Conservation (phyloP, 2,113 vertebrate genomes). For the Podilymbus podiceps region DNA sequence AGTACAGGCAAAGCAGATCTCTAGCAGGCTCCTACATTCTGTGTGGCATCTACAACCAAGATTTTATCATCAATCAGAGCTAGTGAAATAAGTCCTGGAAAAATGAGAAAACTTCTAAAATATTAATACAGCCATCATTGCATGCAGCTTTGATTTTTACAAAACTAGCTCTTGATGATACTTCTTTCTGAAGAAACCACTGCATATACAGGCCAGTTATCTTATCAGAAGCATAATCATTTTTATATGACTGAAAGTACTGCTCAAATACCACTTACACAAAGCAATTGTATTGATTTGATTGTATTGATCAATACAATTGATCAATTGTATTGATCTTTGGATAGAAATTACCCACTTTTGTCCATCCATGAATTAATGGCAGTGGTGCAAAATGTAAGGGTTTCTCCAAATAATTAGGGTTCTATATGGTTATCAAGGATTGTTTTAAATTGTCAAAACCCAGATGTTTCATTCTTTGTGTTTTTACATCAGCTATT, state of each 20-base stretch:
- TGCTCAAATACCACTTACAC: neutral
- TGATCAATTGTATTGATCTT: neutral
- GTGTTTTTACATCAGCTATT: neutral
- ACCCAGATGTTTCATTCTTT: neutral
- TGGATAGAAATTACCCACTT: neutral
- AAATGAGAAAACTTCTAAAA: slow-evolving; percentile 43
- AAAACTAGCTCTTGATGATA: neutral
- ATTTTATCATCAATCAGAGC: neutral
- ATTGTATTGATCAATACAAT: too few species aligned
- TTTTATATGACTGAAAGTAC: neutral
- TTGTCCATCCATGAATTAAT: neutral
- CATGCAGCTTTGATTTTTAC: slow-evolving; percentile 11
- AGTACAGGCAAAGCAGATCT: neutral
- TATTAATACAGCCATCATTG: slow-evolving; percentile 25
- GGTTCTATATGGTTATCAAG: neutral
- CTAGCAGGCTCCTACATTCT: neutral
- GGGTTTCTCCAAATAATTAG: neutral
- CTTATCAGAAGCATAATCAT: neutral
- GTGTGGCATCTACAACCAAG: neutral
- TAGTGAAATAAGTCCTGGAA: neutral
- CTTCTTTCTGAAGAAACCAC: neutral
- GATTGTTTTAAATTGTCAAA: neutral
- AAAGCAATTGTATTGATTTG: neutral
- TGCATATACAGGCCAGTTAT: neutral
- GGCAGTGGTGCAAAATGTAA: neutral